Conservation (phyloP, 2,113 vertebrate species). For the Rhinolophus ferrumequinum region DNA sequence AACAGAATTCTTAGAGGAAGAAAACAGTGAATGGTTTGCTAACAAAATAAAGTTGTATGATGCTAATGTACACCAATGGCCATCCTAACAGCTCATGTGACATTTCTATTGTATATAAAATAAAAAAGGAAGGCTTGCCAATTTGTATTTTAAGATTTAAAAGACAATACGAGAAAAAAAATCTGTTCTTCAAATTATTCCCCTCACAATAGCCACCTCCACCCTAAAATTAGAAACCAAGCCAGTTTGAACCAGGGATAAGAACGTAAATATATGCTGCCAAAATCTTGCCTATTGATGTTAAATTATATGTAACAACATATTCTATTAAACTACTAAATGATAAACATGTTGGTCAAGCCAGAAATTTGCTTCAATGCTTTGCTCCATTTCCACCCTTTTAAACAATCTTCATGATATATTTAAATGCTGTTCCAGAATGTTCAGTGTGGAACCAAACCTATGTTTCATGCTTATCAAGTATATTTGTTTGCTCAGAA, state of each 20-base stretch:
- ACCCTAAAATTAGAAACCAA: conserved; percentile 76
- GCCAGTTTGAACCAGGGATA: conserved; percentile 43
- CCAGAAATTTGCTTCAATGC: neutral
- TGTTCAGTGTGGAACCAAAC: neutral
- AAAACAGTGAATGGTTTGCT: conserved; percentile 39
- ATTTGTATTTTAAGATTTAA: conserved; percentile 53
- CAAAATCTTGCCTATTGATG: conserved; percentile 32
- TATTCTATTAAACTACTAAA: conserved; percentile 18
- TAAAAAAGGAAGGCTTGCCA: conserved; percentile 55
- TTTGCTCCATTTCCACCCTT: neutral
- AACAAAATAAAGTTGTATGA: neutral
- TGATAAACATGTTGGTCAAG: conserved; percentile 4
- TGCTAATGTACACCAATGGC: neutral
- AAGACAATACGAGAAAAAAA: conserved; percentile 63
- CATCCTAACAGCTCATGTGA: conserved; percentile 23
- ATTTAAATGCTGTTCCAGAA: conserved; percentile 11
- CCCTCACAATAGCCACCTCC: conserved; percentile 65
- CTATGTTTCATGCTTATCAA: conserved; percentile 9
- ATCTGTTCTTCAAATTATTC: conserved; percentile 75
- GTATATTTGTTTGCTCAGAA: neutral
- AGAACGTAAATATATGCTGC: conserved; percentile 25
- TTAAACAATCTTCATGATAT: neutral
- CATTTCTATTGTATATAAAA: conserved; percentile 41
- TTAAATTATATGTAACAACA: conserved; percentile 28
- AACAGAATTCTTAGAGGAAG: conserved; percentile 46